A percentile compares a stretch with the other conserved stretches of the same genome.
Conservation (phyloP, 1,140 invertebrate genomes). For the Neodiprion lecontei region DNA sequence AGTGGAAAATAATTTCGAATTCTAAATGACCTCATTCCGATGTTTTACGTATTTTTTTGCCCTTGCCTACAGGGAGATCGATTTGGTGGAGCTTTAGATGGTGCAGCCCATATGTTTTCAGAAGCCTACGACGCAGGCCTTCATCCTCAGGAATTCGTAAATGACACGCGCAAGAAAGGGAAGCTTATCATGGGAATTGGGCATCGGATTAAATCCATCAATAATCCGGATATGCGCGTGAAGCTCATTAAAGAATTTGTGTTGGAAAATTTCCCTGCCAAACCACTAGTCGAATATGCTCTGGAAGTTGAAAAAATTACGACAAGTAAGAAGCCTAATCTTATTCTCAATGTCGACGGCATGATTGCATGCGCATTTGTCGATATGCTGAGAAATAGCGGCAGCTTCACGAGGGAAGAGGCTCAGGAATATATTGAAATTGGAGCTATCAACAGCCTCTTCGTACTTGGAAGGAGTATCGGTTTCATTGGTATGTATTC, state of each 20-base stretch:
- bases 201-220: conserved; percentile 97
- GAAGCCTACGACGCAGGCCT: conserved; percentile 93
- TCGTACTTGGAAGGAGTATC: conserved; percentile 97
- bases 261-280: conserved; percentile 89
- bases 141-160: conserved; percentile 99
- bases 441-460: conserved; percentile 97
- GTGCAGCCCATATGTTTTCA: conserved; percentile 94
- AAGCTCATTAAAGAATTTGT: conserved; percentile 97
- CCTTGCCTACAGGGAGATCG: conserved; percentile 82
- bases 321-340: conserved; percentile 98
- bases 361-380: conserved; percentile 97
- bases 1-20: background rate
- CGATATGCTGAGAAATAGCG: conserved; percentile 91
- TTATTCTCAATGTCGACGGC: conserved; percentile 99
- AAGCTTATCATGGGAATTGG: conserved; percentile 99
- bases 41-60: background rate
- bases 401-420: conserved; percentile 96
- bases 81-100: conserved; percentile 98
- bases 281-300: conserved; percentile 93
- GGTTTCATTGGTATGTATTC: conserved; percentile 89
- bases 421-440: conserved; percentile 98
- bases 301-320: conserved; percentile 99
- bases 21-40: too few species aligned
- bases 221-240: conserved; percentile 98
- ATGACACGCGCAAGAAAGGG: conserved; percentile 95